Evolutionary conservation across 1,140 invertebrate species (phyloP).

Genomic region (Drosophila suzukii): DNA sequence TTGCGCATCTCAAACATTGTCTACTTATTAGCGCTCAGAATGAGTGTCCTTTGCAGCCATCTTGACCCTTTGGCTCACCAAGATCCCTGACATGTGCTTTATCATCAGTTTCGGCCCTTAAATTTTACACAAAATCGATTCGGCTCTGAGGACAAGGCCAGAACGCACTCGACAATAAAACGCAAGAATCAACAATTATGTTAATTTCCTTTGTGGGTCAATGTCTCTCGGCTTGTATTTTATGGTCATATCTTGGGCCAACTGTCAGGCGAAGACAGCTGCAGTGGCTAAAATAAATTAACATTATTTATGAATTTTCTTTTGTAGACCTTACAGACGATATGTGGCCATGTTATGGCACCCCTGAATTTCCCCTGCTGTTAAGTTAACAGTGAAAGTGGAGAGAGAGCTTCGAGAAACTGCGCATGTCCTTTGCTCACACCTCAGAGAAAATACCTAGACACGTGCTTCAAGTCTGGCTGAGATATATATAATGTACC

Average conservation of each 20-base stretch:
- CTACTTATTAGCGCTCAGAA: background rate
- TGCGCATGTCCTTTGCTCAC: constrained; percentile 64
- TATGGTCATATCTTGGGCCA: constrained; percentile 54
- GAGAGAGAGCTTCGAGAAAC: background rate
- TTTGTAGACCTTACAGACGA: constrained; percentile 18
- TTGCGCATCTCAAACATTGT: background rate
- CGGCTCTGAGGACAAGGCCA: constrained; percentile 25
- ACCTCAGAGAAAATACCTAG: constrained; percentile 37
- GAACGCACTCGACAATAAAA: constrained; percentile 66
- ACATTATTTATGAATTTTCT: constrained; percentile 64
- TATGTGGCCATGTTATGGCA: constrained; percentile 5
- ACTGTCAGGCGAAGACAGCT: constrained; percentile 56
- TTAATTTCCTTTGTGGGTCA: constrained; percentile 76
- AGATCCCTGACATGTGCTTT: constrained; percentile 7
- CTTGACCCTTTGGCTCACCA: background rate
- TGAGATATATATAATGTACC: constrained; percentile 75
- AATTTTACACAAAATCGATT: constrained; percentile 49
- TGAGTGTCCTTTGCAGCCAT: background rate
- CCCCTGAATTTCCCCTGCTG: constrained; percentile 61
- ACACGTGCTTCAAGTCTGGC: constrained; percentile 65
- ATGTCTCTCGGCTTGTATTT: constrained; percentile 60
- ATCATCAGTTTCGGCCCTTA: constrained; percentile 17
- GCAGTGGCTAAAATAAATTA: constrained; percentile 58
- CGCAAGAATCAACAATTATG: constrained; percentile 75
- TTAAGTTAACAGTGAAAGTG: constrained; percentile 12